A percentile compares a stretch with the other conserved stretches of the same genome.
Conservation (phyloP, 2,888 invertebrate species). For the Limulus polyphemus region DNA sequence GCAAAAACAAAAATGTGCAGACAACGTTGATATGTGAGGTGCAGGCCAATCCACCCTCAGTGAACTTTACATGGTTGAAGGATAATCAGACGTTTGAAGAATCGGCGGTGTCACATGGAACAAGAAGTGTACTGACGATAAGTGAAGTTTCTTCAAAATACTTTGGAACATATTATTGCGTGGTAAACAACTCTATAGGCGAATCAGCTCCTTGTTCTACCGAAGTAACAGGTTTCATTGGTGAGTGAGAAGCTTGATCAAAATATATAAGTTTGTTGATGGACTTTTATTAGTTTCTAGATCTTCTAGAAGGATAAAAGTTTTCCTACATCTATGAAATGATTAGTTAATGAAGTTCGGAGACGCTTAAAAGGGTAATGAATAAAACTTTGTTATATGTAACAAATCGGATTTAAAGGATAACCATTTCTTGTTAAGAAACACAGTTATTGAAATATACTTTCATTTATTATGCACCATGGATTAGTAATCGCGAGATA, state of each 20-base stretch:
- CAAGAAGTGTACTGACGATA: conserved; percentile 1
- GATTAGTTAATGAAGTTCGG: too few species aligned
- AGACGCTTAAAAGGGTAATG: too few species aligned
- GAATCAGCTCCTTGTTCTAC: neutral
- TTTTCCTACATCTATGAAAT: too few species aligned
- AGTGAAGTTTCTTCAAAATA: neutral
- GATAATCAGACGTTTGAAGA: conserved; percentile 2
- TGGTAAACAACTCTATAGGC: conserved; percentile 2
- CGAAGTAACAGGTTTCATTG: neutral
- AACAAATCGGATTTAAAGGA: too few species aligned
- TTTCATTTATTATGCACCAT: too few species aligned
- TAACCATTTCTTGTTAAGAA: too few species aligned
- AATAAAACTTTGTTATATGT: too few species aligned
- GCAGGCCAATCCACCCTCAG: neutral
- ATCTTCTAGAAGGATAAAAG: too few species aligned
- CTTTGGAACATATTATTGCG: conserved; percentile 3
- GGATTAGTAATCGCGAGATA: too few species aligned
- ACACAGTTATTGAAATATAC: too few species aligned
- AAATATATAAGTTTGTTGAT: too few species aligned
- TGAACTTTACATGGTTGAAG: conserved; percentile 1
- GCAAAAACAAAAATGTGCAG: neutral
- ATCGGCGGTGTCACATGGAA: neutral
- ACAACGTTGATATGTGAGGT: conserved; percentile 1
- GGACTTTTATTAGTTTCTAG: too few species aligned
- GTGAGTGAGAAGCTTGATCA: neutral